These are phyloP conservation scores for Agonopterix subpropinquella DNA, from an alignment of 2,888 invertebrate genomes.

Conservation along the genomic window DNA sequence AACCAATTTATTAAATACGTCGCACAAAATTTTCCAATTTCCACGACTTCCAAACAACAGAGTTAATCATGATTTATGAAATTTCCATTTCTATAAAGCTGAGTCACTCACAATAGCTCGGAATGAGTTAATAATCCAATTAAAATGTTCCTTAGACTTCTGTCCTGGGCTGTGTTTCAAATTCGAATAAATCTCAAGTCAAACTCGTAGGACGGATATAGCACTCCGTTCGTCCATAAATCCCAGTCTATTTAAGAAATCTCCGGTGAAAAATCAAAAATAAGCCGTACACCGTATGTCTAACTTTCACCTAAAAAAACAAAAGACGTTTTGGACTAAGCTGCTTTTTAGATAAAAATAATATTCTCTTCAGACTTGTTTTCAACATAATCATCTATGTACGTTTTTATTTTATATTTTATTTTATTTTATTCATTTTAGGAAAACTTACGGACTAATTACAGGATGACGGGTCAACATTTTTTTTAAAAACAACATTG, in stretches of 20 bases:
- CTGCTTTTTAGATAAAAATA: too few species aligned
- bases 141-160: constrained; percentile 64
- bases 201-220: constrained; percentile 71
- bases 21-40: constrained; percentile 22
- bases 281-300: constrained; percentile 48
- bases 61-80: constrained; percentile 41
- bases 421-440: too few species aligned
- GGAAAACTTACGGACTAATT: too few species aligned
- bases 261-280: constrained; percentile 69
- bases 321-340: constrained; percentile 6
- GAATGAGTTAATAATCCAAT: constrained; percentile 68
- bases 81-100: constrained; percentile 40
- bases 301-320: constrained; percentile 35
- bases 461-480: too few species aligned
- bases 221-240: constrained; percentile 69
- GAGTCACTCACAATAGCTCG: constrained; percentile 38
- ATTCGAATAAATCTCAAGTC: constrained; percentile 68
- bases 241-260: constrained; percentile 70
- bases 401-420: too few species aligned
- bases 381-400: too few species aligned
- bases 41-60: constrained; percentile 24
- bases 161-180: constrained; percentile 66
- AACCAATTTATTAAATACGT: constrained; percentile 13
- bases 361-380: too few species aligned
- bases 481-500: too few species aligned